Conservation (phyloP, 92 coral and sea anemone species). For the Parazoanthus atlanticus region DNA sequence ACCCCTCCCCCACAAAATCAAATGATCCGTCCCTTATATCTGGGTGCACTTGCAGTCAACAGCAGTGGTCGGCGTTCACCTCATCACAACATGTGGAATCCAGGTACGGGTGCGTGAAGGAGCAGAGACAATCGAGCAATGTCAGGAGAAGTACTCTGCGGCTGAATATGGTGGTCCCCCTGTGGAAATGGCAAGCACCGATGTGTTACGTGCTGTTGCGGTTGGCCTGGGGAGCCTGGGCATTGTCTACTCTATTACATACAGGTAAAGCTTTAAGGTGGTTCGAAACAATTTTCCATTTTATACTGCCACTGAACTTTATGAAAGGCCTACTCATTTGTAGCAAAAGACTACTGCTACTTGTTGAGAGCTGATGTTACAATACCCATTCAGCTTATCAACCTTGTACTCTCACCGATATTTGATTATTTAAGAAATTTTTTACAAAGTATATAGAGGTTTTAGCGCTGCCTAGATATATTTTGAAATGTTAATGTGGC, state of each 20-base stretch:
- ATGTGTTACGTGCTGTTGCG: constrained; percentile 65
- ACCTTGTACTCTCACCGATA: no score
- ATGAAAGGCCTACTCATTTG: no score
- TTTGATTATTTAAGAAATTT: no score
- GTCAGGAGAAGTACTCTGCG: constrained; percentile 50
- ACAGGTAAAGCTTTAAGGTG: constrained; percentile 22
- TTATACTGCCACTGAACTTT: no score
- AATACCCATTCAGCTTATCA: no score
- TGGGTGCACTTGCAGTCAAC: constrained; percentile 51
- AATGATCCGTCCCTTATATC: not conserved
- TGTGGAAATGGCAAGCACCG: constrained; percentile 58
- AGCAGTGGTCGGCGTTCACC: constrained; percentile 67
- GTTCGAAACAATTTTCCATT: no score
- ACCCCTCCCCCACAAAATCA: no score
- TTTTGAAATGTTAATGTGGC: no score
- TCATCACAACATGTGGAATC: constrained; percentile 63
- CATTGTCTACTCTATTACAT: constrained; percentile 67
- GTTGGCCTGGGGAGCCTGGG: constrained; percentile 77
- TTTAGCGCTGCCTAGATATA: no score
- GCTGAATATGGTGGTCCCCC: constrained; percentile 65
- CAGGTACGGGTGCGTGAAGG: constrained; percentile 68
- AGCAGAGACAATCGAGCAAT: constrained; percentile 65
- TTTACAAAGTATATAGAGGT: no score
- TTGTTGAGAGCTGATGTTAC: no score
- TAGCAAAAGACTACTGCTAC: no score